Evolutionary conservation across 2,888 invertebrate species (phyloP), one percentile per base, ranked within the genome.

Genomic region (Microctonus aethiopoides): DNA sequence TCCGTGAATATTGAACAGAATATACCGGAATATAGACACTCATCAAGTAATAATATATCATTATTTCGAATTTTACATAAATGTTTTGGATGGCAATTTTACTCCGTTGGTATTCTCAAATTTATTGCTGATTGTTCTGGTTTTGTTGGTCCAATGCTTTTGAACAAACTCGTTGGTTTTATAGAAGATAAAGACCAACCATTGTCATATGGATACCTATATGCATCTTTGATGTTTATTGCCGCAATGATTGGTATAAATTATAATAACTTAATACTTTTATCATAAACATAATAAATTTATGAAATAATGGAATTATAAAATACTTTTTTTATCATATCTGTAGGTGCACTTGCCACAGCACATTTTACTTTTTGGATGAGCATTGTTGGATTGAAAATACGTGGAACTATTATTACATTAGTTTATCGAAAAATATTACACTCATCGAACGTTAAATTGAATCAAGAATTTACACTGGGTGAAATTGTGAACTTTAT

Each of bases 401-500:
- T 98, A 88, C 91, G 96, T 54, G 93, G 93, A 6, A 92, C 96
- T 0, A 88, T 98, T 41, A 91, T 98, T 0, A 93, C 95, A 5
- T 91, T 93, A 13, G 90, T 96, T 71, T 96, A 98, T 81, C 89
- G 92, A 74, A 93, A 93, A 85, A 89, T 91, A 10, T 84, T 93
- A 29, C 81, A 81, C 51, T 83, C 81, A 0, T 79, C 82, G 2
- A 75, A 80, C 79, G 68, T 80, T 80, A 75, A 87, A 80, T 77
- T 87, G 79, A 72, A 83, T 80, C 76, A 78, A 3, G 74, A 79
- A 68, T 90, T 89, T 83, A 90, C 89, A 13, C 89, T 93, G 51
- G 98, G 98, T 0, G 95, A 98, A 88, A 93, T 99, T 69, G 91
- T 98, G 1, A 99, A 99, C 87, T 95, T 96, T 78, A 97, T 99